These are phyloP conservation scores for Sebastes baramenuke DNA, from an alignment of 2,797 vertebrate genomes.

Conservation along the genomic window DNA sequence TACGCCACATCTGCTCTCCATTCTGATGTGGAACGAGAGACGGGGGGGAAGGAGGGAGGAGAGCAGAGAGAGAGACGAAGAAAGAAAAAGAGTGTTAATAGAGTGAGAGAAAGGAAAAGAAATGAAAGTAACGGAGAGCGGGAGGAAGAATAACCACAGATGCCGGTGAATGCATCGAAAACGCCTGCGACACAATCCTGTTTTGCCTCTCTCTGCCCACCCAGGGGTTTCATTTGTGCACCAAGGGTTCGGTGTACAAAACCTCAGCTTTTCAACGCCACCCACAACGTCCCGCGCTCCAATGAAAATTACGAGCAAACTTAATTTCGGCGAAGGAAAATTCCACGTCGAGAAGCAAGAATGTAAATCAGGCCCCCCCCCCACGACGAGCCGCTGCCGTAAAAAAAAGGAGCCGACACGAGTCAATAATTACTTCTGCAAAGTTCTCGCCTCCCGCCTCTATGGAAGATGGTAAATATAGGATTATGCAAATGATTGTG, in stretches of 20 bases:
- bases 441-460: slow-evolving; percentile 14
- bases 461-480: slow-evolving; percentile 50
- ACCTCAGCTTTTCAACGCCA: slow-evolving; percentile 56
- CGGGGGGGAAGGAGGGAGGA: not conserved
- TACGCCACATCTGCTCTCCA: slow-evolving; percentile 69
- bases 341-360: slow-evolving; percentile 39
- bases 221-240: slow-evolving; percentile 43
- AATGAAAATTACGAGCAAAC: slow-evolving; percentile 23
- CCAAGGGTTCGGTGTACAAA: slow-evolving; percentile 15
- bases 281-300: slow-evolving; percentile 43
- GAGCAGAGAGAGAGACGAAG: not conserved
- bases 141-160: not conserved
- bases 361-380: slow-evolving; percentile 17
- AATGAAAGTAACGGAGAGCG: not conserved
- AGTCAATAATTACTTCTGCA: slow-evolving; percentile 59
- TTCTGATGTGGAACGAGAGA: slow-evolving; percentile 46
- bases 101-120: slow-evolving; percentile 1
- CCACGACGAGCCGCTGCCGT: slow-evolving; percentile 11
- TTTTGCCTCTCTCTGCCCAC: slow-evolving; percentile 45
- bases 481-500: slow-evolving; percentile 54
- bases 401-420: slow-evolving; percentile 32
- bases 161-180: slow-evolving; percentile 30
- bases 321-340: slow-evolving; percentile 45
- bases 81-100: slow-evolving; percentile 39
- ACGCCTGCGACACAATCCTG: slow-evolving; percentile 44